phyloP scores from a whole-genome alignment of 2,113 vertebrate genomes.

The Amphilophus citrinellus region DNA sequence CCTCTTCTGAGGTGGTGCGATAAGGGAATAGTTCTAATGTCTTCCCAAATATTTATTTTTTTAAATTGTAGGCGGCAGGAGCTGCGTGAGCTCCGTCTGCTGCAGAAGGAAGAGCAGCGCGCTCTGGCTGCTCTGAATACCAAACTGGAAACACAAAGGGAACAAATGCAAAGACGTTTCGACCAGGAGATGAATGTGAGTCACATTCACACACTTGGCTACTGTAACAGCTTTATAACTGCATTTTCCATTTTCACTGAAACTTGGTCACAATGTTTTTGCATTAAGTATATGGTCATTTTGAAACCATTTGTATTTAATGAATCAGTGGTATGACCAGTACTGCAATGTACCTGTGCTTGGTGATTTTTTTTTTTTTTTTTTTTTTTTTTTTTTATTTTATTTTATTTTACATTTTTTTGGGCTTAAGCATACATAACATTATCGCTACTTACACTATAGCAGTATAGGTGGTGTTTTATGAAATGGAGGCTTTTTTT shows the following conservation, averaged over 20 bases:
- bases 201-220: not conserved
- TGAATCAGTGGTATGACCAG: no score
- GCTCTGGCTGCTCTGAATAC: slow-evolving; percentile 87
- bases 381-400: no score
- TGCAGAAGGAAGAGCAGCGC: slow-evolving; percentile 97
- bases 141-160: slow-evolving; percentile 89
- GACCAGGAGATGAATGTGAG: slow-evolving; percentile 93
- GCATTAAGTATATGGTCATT: not conserved
- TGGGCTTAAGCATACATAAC: no score
- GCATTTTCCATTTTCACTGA: not conserved
- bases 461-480: no score
- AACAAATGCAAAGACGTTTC: slow-evolving; percentile 91
- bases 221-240: not conserved
- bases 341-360: no score
- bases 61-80: slow-evolving; percentile 89
- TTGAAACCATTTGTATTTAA: no score
- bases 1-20: not conserved
- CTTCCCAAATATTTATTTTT: not conserved
- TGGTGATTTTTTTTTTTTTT: no score
- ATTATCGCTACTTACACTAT: not conserved
- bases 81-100: slow-evolving; percentile 91
- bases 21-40: not conserved
- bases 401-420: no score
- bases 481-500: not conserved
- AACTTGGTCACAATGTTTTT: not conserved